Evolutionary conservation across 2,888 invertebrate species (phyloP).

Genomic region (Trimorus sp.): DNA sequence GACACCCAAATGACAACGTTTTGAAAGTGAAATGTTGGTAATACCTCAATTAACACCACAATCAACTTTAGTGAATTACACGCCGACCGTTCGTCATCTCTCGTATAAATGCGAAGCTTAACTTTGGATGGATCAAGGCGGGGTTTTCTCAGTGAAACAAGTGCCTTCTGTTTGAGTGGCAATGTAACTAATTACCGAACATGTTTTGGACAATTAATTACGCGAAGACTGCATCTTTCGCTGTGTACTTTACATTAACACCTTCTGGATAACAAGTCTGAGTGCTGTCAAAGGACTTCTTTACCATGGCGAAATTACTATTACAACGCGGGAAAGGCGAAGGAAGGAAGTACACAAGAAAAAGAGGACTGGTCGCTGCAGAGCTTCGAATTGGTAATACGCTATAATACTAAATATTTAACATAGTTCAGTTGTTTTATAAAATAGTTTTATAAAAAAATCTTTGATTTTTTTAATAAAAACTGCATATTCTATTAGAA

Average conservation of each 20-base stretch:
- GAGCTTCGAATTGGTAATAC: slow-evolving; percentile 70
- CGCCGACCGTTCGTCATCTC: slow-evolving; percentile 8
- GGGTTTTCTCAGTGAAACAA: slow-evolving; percentile 27
- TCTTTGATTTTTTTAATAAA: too few relatives aligned
- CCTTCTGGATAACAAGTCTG: slow-evolving; percentile 30
- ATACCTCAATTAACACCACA: slow-evolving; percentile 6
- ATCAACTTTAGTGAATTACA: slow-evolving; percentile 10
- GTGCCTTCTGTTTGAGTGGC: slow-evolving; percentile 35
- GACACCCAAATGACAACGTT: not conserved
- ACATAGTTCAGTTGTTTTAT: too few relatives aligned
- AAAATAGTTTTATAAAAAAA: too few relatives aligned
- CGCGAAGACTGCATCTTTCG: slow-evolving; percentile 27
- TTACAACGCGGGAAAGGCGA: slow-evolving; percentile 63
- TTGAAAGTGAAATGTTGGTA: not conserved
- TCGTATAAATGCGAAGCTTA: slow-evolving; percentile 17
- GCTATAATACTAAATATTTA: too few relatives aligned
- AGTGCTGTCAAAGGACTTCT: slow-evolving; percentile 17
- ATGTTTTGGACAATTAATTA: slow-evolving; percentile 50
- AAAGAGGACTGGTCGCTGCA: slow-evolving; percentile 70
- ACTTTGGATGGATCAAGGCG: not conserved
- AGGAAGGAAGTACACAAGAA: slow-evolving; percentile 68
- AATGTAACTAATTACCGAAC: slow-evolving; percentile 52
- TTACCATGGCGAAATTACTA: slow-evolving; percentile 40
- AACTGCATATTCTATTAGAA: too few relatives aligned
- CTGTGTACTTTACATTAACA: slow-evolving; percentile 37